Evolutionary conservation across 2,113 vertebrate genomes (phyloP).

Genomic region (Henicopernis longicauda): DNA sequence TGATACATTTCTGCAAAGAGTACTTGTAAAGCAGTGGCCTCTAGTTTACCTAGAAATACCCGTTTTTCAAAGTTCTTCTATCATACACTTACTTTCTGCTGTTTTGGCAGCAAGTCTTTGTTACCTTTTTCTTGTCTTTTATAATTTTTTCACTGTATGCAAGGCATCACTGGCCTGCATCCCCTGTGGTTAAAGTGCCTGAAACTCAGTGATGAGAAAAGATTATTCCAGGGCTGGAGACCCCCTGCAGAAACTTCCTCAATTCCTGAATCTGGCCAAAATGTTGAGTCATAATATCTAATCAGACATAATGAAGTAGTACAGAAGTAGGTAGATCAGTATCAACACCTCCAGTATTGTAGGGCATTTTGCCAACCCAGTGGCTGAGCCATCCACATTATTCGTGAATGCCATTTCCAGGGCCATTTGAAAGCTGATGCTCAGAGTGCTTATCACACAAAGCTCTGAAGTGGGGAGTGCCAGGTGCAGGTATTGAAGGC

Average conservation of each 20-base stretch:
- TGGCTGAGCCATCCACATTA: background rate
- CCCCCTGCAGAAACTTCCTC: background rate
- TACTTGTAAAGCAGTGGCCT: background rate
- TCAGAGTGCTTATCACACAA: background rate
- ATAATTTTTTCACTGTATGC: background rate
- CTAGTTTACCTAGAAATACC: background rate
- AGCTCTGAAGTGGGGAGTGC: background rate
- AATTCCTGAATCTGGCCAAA: background rate
- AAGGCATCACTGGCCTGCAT: background rate
- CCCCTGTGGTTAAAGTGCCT: background rate
- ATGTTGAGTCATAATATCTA: background rate
- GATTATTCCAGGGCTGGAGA: background rate
- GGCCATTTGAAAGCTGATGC: background rate
- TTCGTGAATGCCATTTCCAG: background rate
- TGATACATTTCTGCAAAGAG: background rate
- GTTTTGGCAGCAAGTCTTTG: background rate
- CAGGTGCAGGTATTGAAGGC: background rate
- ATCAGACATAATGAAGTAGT: background rate
- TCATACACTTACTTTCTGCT: background rate
- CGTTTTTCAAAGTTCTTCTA: background rate
- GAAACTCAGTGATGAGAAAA: background rate
- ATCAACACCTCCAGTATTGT: background rate
- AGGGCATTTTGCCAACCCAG: background rate
- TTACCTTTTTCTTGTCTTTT: background rate
- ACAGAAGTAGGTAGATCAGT: background rate